Conservation (phyloP, 2,888 invertebrate genomes). For the Metacarcinus magister region DNA sequence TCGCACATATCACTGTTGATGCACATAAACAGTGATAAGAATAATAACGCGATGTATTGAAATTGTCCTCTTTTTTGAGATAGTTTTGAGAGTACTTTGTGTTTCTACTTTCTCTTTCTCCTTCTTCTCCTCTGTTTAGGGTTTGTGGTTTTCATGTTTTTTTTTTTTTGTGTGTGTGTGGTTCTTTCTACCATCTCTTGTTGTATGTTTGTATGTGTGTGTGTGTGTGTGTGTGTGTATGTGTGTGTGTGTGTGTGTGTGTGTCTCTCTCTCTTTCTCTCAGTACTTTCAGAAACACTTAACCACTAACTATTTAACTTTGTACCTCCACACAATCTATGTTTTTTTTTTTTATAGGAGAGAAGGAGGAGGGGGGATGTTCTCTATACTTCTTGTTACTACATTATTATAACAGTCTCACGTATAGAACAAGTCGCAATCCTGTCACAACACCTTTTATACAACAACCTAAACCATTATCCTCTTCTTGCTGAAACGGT, state of each 20-base stretch:
- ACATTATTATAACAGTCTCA: no score
- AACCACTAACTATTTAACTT: no score
- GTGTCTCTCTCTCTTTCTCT: background rate
- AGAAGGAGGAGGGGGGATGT: no score
- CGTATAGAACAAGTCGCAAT: no score
- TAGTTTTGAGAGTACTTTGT: background rate
- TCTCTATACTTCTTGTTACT: no score
- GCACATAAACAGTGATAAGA: slow-evolving; percentile 62
- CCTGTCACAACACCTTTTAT: no score
- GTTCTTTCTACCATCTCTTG: no score
- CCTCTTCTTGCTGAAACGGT: no score
- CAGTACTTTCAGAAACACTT: background rate
- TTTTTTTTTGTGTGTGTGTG: background rate
- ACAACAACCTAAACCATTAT: no score
- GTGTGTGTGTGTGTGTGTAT: slow-evolving; percentile 39
- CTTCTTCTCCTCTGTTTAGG: background rate
- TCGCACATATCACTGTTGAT: slow-evolving; percentile 73
- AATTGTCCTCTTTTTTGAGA: background rate
- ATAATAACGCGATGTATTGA: background rate
- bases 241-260: slow-evolving; percentile 34
- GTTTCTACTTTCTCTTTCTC: background rate
- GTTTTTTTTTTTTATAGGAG: no score
- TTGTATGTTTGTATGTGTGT: background rate
- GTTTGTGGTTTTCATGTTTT: background rate
- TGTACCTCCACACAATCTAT: no score